These are phyloP conservation scores for Chaetophractus vellerosus DNA, from an alignment of 2,797 vertebrate genomes.

Conservation along the genomic window DNA sequence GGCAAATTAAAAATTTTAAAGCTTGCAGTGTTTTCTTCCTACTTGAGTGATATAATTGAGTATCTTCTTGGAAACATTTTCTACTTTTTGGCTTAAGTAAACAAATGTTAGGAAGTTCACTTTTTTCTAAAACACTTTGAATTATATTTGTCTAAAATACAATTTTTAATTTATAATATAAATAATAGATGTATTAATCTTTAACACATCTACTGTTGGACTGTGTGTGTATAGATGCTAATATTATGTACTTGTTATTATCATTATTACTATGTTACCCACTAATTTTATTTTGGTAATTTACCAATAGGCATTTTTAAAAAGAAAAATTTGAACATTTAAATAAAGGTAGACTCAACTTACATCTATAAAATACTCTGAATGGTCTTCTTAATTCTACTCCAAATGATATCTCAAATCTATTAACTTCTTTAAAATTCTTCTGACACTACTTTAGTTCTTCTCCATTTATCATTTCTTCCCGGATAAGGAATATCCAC, in stretches of 20 bases:
- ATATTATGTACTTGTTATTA: background rate
- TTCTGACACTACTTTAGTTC: background rate
- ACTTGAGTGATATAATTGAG: background rate
- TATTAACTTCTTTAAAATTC: background rate
- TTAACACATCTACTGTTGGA: background rate
- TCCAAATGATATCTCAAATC: background rate
- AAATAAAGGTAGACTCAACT: background rate
- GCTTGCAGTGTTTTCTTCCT: background rate
- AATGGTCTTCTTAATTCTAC: background rate
- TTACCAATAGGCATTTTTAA: background rate
- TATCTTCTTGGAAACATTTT: background rate
- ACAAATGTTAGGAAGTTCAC: background rate
- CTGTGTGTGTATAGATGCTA: background rate
- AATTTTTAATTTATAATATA: background rate
- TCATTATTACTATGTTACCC: background rate
- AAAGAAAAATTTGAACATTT: slow-evolving; percentile 26
- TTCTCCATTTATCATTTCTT: slow-evolving; percentile 36
- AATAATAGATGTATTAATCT: background rate
- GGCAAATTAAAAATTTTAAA: slow-evolving; percentile 55
- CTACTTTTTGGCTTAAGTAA: background rate
- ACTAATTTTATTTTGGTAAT: background rate
- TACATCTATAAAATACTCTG: background rate
- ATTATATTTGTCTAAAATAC: background rate
- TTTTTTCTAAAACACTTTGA: background rate
- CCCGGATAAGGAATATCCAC: background rate